Percentiles rank a stretch among this genome's conserved stretches.
Conservation (phyloP, 2,797 vertebrate species). For the Sebastes trivittatus region DNA sequence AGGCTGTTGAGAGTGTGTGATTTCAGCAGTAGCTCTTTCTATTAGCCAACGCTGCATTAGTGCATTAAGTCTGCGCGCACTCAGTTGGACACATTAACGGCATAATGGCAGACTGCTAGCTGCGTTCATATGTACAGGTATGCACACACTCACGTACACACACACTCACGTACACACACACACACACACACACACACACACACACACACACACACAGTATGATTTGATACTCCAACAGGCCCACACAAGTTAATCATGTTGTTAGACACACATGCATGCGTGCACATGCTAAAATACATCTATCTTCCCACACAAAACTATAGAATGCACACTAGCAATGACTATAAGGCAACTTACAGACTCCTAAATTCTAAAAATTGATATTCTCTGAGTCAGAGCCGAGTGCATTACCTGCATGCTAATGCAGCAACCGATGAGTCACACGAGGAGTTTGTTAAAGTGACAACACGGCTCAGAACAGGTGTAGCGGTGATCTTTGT, state of each 20-base stretch:
- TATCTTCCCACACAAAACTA: not conserved
- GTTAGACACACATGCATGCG: not conserved
- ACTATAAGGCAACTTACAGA: not conserved
- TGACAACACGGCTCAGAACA: not conserved
- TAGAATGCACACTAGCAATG: not conserved
- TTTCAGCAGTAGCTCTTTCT: conserved; percentile 61
- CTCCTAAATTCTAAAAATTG: conserved; percentile 4
- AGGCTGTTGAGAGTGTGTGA: conserved; percentile 51
- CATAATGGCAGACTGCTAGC: conserved; percentile 28
- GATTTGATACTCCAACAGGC: conserved; percentile 2
- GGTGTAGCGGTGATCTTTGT: not conserved
- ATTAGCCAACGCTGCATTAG: conserved; percentile 58
- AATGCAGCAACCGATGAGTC: conserved; percentile 49
- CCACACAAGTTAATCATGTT: conserved; percentile 25
- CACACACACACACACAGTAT: not conserved
- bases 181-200: not conserved
- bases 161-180: not conserved
- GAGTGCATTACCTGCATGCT: conserved; percentile 22
- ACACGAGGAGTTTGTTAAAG: conserved; percentile 31
- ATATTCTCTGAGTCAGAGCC: conserved; percentile 35
- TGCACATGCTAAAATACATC: not conserved
- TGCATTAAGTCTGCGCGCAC: conserved; percentile 51
- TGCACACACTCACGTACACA: not conserved
- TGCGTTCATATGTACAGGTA: conserved; percentile 23
- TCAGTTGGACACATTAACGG: conserved; percentile 45